Conservation (phyloP, 2,113 vertebrate species). For the Okapia johnstoni region DNA sequence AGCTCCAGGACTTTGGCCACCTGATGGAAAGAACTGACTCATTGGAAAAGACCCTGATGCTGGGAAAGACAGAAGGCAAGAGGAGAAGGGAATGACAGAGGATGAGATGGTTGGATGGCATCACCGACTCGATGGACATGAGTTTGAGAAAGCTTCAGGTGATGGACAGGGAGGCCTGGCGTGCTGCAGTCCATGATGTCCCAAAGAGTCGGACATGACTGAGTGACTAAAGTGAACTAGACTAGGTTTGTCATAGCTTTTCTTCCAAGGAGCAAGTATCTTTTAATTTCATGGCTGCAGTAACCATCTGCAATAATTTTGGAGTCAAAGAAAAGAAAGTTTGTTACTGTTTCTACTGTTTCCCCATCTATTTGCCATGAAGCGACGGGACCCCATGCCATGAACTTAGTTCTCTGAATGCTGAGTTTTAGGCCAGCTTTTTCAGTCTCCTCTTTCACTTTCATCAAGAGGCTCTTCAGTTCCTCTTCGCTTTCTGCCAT, state of each 20-base stretch:
- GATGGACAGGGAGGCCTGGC: background rate
- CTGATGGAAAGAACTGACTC: background rate
- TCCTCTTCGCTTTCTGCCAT: background rate
- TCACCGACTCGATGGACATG: background rate
- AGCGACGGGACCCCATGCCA: background rate
- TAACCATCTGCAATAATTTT: background rate
- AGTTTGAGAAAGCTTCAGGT: background rate
- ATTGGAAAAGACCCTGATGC: background rate
- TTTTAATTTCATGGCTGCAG: background rate
- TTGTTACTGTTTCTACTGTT: background rate
- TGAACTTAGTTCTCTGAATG: background rate
- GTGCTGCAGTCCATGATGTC: background rate
- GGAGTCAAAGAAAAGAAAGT: fast-evolving
- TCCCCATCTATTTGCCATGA: background rate
- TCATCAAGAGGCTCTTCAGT: background rate
- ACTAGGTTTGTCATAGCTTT: background rate
- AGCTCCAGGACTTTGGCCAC: background rate
- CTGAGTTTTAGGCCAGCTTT: background rate
- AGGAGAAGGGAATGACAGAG: background rate
- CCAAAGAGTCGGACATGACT: background rate
- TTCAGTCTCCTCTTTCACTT: background rate
- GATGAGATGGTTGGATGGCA: background rate
- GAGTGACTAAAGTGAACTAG: background rate
- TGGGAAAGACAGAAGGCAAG: background rate
- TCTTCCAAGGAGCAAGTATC: background rate